A percentile compares a stretch with the other conserved stretches of the same genome.
phyloP scores from a whole-genome alignment of 2,113 vertebrate genomes.

The Neoarius graeffei region DNA sequence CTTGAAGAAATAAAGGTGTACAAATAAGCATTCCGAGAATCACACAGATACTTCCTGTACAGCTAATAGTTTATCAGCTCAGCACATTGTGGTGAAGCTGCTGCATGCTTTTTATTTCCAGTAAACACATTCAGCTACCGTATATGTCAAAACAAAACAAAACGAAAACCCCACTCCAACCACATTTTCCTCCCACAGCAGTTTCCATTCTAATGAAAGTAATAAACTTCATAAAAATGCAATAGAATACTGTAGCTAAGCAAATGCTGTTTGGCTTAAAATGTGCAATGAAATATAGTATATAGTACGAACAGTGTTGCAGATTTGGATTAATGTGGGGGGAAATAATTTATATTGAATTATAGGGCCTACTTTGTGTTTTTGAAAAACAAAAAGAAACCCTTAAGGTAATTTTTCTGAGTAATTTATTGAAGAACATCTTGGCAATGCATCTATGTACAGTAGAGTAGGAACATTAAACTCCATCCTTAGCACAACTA shows the following conservation, averaged over 20 bases:
- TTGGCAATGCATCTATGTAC: neutral
- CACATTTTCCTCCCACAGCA: slow-evolving; percentile 42
- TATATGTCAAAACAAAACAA: neutral
- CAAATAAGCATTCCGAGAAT: slow-evolving; percentile 20
- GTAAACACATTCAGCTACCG: slow-evolving; percentile 20
- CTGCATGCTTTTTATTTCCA: slow-evolving; percentile 31
- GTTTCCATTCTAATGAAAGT: slow-evolving; percentile 7
- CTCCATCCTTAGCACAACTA: neutral
- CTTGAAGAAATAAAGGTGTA: neutral
- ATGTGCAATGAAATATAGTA: neutral
- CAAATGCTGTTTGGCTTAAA: neutral
- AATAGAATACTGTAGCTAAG: too few species aligned
- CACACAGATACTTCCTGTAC: slow-evolving; percentile 34
- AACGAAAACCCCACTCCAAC: neutral
- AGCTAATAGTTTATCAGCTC: slow-evolving; percentile 40
- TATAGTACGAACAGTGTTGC: neutral
- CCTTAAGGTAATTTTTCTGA: neutral
- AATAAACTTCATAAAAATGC: neutral
- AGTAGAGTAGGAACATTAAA: neutral
- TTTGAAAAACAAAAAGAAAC: neutral
- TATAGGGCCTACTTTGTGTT: neutral
- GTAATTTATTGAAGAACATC: slow-evolving; percentile 3
- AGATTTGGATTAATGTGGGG: neutral
- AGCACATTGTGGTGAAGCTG: slow-evolving; percentile 36
- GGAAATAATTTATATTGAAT: neutral